Percentiles rank a stretch among this genome's conserved stretches.
phyloP scores from a whole-genome alignment of 2,113 vertebrate species.

The Meriones unguiculatus region DNA sequence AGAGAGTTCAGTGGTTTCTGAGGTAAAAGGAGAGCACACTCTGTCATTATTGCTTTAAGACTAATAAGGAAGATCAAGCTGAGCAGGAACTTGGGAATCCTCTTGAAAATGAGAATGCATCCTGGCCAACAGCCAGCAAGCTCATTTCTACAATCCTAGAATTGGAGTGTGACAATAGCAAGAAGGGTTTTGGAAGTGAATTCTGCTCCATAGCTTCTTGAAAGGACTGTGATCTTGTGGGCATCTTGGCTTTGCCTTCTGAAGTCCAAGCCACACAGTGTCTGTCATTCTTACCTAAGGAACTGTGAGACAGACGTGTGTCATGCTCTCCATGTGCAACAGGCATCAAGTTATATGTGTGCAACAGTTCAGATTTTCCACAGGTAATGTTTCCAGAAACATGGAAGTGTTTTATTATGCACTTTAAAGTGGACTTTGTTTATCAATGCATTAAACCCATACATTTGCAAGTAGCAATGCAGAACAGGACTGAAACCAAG shows the following conservation, averaged over 20 bases:
- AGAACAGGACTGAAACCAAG: not conserved
- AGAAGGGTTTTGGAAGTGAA: not conserved
- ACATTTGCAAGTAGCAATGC: not conserved
- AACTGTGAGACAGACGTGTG: not conserved
- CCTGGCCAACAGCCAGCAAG: not conserved
- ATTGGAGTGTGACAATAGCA: not conserved
- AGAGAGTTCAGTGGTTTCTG: not conserved
- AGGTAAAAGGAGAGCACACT: fast-evolving
- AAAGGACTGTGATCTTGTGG: fast-evolving
- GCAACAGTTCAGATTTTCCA: not conserved
- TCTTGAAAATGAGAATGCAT: not conserved
- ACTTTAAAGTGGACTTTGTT: not conserved
- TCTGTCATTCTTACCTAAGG: not conserved
- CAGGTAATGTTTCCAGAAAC: not conserved
- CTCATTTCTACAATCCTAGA: not conserved
- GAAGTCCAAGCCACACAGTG: not conserved
- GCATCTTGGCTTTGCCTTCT: not conserved
- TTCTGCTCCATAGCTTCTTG: not conserved
- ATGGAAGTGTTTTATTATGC: fast-evolving
- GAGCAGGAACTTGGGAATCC: not conserved
- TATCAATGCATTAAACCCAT: not conserved
- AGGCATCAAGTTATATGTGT: too few relatives aligned
- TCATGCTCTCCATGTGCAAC: not conserved
- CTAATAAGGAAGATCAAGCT: not conserved
- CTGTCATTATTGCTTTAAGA: not conserved